Percentiles rank a stretch among this genome's conserved stretches.
Conservation (phyloP, 2,113 vertebrate species). For the Scomber colias region DNA sequence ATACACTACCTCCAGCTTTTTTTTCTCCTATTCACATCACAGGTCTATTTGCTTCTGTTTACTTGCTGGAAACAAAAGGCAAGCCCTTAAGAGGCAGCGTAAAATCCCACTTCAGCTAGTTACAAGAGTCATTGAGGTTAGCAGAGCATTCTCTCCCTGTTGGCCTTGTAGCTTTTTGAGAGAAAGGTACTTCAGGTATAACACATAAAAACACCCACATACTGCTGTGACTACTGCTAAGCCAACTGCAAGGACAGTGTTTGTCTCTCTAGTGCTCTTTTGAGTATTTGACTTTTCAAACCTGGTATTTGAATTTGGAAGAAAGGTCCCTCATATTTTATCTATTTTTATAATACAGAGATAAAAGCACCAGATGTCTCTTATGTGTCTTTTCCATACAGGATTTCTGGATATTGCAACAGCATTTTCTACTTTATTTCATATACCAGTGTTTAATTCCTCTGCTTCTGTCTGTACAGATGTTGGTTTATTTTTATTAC, state of each 20-base stretch:
- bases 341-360: background rate
- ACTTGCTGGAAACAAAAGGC: constrained; percentile 53
- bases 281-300: constrained; percentile 35
- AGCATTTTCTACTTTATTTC: background rate
- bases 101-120: constrained; percentile 62
- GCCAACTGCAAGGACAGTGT: constrained; percentile 4
- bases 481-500: background rate
- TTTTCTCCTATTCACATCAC: constrained; percentile 15
- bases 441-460: background rate
- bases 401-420: background rate
- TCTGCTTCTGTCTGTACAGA: background rate
- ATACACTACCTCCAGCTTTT: constrained; percentile 31
- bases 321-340: background rate
- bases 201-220: constrained; percentile 37
- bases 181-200: constrained; percentile 58
- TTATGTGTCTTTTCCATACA: background rate
- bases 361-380: background rate
- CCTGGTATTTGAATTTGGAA: constrained; percentile 10
- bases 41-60: constrained; percentile 55
- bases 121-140: constrained; percentile 57
- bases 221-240: constrained; percentile 24
- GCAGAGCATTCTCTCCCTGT: constrained; percentile 33
- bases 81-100: constrained; percentile 53
- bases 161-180: constrained; percentile 39
- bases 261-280: constrained; percentile 18